Evolutionary conservation across 1,140 invertebrate genomes (phyloP).

Genomic region (Daktulosphaira vitifoliae): DNA sequence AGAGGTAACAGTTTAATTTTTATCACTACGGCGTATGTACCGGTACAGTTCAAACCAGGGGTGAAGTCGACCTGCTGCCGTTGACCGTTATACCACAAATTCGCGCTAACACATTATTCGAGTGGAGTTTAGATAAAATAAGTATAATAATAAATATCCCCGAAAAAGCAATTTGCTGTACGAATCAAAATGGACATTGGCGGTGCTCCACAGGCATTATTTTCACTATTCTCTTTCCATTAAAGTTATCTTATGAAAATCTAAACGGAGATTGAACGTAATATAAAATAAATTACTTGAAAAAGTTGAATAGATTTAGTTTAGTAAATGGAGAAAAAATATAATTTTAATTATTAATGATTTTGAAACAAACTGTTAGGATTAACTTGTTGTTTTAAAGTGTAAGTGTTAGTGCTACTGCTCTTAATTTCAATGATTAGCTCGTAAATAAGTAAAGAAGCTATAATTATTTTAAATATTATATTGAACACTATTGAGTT

Average conservation of each 20-base stretch:
- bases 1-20: constrained; percentile 25
- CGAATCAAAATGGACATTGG: constrained; percentile 28
- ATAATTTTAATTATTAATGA: no score
- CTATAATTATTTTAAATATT: no score
- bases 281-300: no score
- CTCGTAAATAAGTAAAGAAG: no score
- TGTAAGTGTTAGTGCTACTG: no score
- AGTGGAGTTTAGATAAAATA: background rate
- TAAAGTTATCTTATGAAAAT: background rate
- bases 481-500: background rate
- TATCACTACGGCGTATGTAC: constrained; percentile 5
- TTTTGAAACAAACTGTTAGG: no score
- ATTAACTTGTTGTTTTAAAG: no score
- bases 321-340: no score
- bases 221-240: background rate
- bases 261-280: no score
- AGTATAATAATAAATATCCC: constrained; percentile 25
- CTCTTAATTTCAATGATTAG: no score
- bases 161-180: constrained; percentile 26
- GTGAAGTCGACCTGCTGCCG: constrained; percentile 1
- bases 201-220: constrained; percentile 2
- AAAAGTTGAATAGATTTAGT: no score
- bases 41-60: background rate
- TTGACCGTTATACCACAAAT: constrained; percentile 2
- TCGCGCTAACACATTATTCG: background rate